Base-by-base conservation (phyloP, 2,797 vertebrate genomes). In the Sebastes kiyomatsui region DNA sequence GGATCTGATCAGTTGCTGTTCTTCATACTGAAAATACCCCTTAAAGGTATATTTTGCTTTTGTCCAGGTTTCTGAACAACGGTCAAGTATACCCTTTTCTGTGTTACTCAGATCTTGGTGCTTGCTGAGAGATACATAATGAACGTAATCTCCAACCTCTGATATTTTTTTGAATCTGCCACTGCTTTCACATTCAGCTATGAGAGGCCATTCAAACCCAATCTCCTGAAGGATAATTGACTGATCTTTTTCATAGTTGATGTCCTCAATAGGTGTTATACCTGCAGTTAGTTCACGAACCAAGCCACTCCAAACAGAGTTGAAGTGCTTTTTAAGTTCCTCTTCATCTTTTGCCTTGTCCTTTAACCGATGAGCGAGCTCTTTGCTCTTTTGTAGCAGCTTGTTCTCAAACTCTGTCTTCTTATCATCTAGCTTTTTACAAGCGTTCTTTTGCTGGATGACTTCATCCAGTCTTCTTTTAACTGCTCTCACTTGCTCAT, bases 381-480 rank as follows among this genome's bases (percentile, higher is more conserved):
- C 72, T 86, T 86, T 18, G 7, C 87, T 90, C 60, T 83, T 75
- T 32, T 67, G 75, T 0, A 85, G 46, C 4, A 90, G 20, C 0
- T 83, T 71, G 10, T 20, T 3, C 52, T 89, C 85, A 3, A 83
- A 83, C 1, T 60, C 54, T 14, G 2, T 33, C 2, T 82, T 90
- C 27, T 77, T 14, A 0, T 76, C 70, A 4, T 90, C 70, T 0
- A 86, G 11, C 22, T 70, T 77, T 77, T 82, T 80, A 46, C 80
- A 11, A 2, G 75, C 72, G 1, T 35, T 76, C 23, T 72, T 90
- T 58, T 87, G 83, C 25, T 83, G 66, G 3, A 90, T 77, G 10
- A 88, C 12, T 58, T 81, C 77, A 56, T 81, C 67, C 62, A 91
- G 79, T 74, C 88, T 91, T 71, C 22, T 46, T 56, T 81, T 28